phyloP scores from a whole-genome alignment of 2,888 invertebrate genomes.

The Heliconius ethilla region DNA sequence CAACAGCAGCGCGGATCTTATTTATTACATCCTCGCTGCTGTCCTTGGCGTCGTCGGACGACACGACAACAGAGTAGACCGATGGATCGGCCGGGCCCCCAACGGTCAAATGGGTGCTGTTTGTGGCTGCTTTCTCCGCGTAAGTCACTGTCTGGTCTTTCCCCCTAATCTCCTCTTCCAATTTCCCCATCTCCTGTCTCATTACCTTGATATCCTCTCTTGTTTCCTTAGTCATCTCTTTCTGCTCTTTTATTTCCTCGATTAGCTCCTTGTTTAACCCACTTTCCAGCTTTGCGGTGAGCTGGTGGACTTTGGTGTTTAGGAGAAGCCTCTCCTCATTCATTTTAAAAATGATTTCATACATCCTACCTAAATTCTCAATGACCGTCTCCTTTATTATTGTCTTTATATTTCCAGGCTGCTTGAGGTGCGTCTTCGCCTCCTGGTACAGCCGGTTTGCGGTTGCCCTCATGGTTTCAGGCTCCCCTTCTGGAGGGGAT shows the following conservation, averaged over 20 bases:
- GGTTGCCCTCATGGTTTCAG: not conserved
- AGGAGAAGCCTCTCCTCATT: not conserved
- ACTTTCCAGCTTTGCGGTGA: not conserved
- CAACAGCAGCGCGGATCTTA: too few species aligned
- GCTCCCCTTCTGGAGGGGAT: not conserved
- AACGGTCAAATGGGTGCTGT: not conserved
- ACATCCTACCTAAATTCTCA: not conserved
- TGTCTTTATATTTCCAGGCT: not conserved
- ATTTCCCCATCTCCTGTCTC: not conserved
- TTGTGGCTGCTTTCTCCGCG: not conserved
- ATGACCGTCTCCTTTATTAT: not conserved
- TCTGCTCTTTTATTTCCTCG: too few species aligned
- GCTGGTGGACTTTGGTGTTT: not conserved
- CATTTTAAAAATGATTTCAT: not conserved
- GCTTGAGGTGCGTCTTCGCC: not conserved
- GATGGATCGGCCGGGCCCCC: not conserved
- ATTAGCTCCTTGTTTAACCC: too few species aligned
- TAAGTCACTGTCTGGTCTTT: not conserved
- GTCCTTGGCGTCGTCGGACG: not conserved
- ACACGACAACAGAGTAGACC: not conserved
- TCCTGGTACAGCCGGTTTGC: not conserved
- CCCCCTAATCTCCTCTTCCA: not conserved
- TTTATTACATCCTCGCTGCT: not conserved
- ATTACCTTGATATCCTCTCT: not conserved
- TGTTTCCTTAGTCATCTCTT: too few species aligned